These are phyloP conservation scores for Caenorhabditis briggsae DNA, from an alignment of 1,140 invertebrate species.

Conservation along the genomic window DNA sequence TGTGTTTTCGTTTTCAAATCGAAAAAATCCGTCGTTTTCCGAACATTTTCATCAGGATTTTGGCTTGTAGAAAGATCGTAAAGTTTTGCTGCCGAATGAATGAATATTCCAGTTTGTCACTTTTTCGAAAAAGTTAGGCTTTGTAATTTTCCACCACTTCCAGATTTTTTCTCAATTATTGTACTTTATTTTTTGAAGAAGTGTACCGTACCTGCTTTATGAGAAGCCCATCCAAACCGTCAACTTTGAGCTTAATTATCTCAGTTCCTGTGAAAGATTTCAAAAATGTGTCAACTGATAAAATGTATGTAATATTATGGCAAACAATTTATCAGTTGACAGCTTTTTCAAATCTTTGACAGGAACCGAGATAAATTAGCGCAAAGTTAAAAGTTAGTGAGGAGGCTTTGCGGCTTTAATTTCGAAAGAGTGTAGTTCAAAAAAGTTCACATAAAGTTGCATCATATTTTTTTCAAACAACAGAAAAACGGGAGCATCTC, in stretches of 20 bases:
- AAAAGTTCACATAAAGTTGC: background rate
- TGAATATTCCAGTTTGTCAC: slow-evolving; percentile 27
- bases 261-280: too few relatives aligned
- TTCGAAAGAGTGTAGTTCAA: background rate
- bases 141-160: background rate
- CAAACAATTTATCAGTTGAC: too few relatives aligned
- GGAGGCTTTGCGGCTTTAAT: too few relatives aligned
- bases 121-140: slow-evolving; percentile 16
- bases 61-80: slow-evolving; percentile 10
- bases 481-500: background rate
- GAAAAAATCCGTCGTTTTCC: slow-evolving; percentile 48
- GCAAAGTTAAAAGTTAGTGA: too few relatives aligned
- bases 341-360: too few relatives aligned
- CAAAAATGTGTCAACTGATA: too few relatives aligned
- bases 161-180: background rate
- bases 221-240: too few relatives aligned
- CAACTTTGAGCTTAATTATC: too few relatives aligned
- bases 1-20: slow-evolving; percentile 55
- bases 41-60: slow-evolving; percentile 54
- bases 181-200: background rate
- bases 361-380: too few relatives aligned
- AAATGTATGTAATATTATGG: too few relatives aligned
- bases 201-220: too few relatives aligned
- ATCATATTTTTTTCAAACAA: background rate
- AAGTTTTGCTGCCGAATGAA: background rate